Evolutionary conservation across 2,888 invertebrate species (phyloP), one percentile per base, ranked within the genome.

Genomic region (Barypeithes pellucidus): DNA sequence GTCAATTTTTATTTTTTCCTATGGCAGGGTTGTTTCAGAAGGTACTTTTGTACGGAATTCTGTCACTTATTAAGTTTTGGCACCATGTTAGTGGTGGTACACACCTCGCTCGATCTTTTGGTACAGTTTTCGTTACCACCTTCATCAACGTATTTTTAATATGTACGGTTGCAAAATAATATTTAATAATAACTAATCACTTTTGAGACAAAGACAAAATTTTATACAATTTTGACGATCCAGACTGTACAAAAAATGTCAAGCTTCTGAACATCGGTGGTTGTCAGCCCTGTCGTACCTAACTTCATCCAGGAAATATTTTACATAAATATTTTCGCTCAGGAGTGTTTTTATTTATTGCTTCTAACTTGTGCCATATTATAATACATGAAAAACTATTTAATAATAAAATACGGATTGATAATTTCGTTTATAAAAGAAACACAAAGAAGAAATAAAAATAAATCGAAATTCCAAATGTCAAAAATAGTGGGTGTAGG

Each of bases 401-500:
- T 4, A 29, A 29, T 29, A 29, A 29, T 29, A 8, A 29, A 29
- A 7, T 29, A 8, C 9, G 12, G 12, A 14, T 16, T 50, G 22
- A 54, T n/a, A 11, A 29, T 29, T 54, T 54, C 3, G 3, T 9
- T 29, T 8, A 2, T 14, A 22, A 24, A 43, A 41, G 1, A 43
- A 22, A 12, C 20, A 29, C 18, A 59, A 20, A 29, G 14, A 59
- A 18, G 11, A 39, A 36, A 11, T 39, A 20, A 18, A 39, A 59
- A 59, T 59, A 41, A 60, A 60, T 62, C 60, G 36, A 8, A 43
- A 47, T 57, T 66, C 39, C 43, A 54, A 54, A 66, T 52, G 57
- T 66, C 57, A 66, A 66, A 61, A 67, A 43, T 67, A 59, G 61
- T 61, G 61, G 62, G 63, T 76, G 78, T 77, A 79, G 81, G 80